These are phyloP conservation scores for Perdix hodgsoniae DNA, from an alignment of 2,797 vertebrate genomes.

Conservation along the genomic window DNA sequence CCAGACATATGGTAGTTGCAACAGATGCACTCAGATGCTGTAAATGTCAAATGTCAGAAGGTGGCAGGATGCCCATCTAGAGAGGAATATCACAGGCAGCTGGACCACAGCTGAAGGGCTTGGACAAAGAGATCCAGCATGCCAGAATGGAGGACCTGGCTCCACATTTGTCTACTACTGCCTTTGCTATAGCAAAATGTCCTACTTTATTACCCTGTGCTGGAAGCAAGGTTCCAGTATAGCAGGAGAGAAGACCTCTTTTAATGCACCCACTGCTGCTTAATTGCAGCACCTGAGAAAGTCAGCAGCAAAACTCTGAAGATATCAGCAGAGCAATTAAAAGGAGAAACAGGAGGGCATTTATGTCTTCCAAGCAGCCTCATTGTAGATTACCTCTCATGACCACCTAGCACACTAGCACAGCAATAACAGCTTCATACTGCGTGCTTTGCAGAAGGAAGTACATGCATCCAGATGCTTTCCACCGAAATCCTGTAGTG, in stretches of 20 bases:
- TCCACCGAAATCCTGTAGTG: background rate
- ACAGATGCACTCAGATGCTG: constrained; percentile 37
- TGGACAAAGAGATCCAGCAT: background rate
- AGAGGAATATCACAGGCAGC: constrained; percentile 47
- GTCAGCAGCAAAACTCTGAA: background rate
- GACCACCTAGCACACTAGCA: background rate
- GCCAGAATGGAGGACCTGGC: background rate
- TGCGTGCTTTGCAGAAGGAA: background rate
- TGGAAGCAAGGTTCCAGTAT: background rate
- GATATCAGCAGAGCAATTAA: background rate
- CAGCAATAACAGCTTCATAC: background rate
- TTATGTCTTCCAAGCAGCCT: background rate
- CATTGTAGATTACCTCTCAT: background rate
- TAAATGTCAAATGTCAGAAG: constrained; percentile 73
- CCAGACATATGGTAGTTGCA: background rate
- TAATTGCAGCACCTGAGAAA: background rate
- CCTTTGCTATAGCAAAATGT: background rate
- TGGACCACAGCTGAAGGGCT: constrained; percentile 11
- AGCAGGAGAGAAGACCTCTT: background rate
- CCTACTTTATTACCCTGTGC: background rate
- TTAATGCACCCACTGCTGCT: background rate
- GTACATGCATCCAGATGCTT: background rate
- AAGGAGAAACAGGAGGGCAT: background rate
- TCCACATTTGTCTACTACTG: background rate
- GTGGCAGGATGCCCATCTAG: constrained; percentile 33